A percentile compares a stretch with the other conserved stretches of the same genome.
Evolutionary conservation across 2,797 vertebrate species (phyloP).

Genomic region (Anolis apletophallus): DNA sequence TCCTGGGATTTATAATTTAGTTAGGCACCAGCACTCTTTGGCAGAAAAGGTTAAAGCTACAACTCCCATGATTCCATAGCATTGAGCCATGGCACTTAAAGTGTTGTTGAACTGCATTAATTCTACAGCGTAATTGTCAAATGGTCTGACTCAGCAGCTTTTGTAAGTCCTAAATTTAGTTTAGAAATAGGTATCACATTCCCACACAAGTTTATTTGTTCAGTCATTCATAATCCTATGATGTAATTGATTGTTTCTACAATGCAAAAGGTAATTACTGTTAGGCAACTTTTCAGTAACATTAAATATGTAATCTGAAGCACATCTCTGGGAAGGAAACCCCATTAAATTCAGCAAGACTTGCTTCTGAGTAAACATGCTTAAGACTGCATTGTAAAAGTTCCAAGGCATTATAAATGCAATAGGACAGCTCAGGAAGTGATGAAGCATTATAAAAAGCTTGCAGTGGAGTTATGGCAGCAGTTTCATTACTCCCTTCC

Average conservation of each 20-base stretch:
- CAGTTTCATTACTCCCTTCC: background rate
- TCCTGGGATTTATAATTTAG: no score
- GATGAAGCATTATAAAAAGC: background rate
- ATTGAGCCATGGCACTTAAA: no score
- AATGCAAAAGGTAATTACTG: background rate
- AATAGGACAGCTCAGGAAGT: background rate
- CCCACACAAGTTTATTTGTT: background rate
- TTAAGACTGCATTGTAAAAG: background rate
- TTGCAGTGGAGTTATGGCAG: constrained; percentile 20
- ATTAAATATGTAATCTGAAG: background rate
- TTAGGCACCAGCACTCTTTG: no score
- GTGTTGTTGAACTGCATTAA: no score
- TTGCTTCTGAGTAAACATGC: background rate
- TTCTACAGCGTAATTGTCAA: no score
- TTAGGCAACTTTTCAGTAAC: background rate
- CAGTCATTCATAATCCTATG: background rate
- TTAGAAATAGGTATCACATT: background rate
- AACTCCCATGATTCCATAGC: no score
- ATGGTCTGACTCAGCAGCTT: no score
- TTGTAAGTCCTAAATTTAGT: no score
- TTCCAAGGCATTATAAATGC: background rate
- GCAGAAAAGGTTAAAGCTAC: no score
- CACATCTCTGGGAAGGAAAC: background rate
- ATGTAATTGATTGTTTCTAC: background rate
- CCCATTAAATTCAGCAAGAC: background rate